These are phyloP conservation scores for Aspidapion aeneum DNA, from an alignment of 2,888 invertebrate genomes.

Conservation along the genomic window DNA sequence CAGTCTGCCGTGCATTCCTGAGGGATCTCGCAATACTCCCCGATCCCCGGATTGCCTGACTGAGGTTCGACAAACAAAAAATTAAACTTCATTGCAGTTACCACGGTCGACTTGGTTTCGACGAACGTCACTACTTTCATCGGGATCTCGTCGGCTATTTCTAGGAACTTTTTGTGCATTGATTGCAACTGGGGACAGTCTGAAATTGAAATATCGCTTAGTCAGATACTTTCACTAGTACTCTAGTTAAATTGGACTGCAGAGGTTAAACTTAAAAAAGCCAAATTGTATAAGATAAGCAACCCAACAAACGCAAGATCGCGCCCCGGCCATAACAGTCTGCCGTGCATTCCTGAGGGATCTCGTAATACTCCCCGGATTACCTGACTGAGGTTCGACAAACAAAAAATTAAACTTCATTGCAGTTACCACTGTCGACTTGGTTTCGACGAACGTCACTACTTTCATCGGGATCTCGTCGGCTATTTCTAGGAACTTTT, in stretches of 20 bases:
- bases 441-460: constrained; percentile 74
- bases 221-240: no score
- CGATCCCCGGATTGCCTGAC: constrained; percentile 80
- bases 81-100: constrained; percentile 64
- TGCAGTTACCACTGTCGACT: constrained; percentile 62
- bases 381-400: constrained; percentile 72
- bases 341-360: constrained; percentile 82
- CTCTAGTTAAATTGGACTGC: no score
- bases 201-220: no score
- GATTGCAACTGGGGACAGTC: constrained; percentile 65
- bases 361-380: constrained; percentile 77
- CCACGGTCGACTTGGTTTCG: constrained; percentile 66
- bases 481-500: constrained; percentile 65
- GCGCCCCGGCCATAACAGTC: no score
- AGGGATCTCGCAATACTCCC: constrained; percentile 78
- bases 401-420: constrained; percentile 65
- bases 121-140: constrained; percentile 73
- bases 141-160: constrained; percentile 54
- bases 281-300: no score
- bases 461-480: constrained; percentile 57
- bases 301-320: no score
- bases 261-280: no score
- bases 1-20: no score
- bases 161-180: constrained; percentile 69
- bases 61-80: constrained; percentile 65